Evolutionary conservation across 2,113 vertebrate species (phyloP).

Genomic region (Thermophis baileyi): DNA sequence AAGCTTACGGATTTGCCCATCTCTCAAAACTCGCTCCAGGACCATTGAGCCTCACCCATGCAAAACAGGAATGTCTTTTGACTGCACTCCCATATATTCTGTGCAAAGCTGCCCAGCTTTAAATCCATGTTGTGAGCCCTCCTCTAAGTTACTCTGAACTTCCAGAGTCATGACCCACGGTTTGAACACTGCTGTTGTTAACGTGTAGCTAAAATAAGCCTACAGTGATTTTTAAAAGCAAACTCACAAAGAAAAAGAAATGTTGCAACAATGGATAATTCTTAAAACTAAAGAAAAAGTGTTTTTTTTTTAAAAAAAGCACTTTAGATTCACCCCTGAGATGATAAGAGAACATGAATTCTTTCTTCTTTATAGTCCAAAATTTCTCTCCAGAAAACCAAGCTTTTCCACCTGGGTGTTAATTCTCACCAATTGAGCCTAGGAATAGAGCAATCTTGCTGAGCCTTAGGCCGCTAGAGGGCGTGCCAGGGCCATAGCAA

Average conservation of each 20-base stretch:
- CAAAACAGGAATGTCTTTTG: background rate
- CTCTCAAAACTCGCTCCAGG: background rate
- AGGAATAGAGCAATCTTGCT: background rate
- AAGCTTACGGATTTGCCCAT: background rate
- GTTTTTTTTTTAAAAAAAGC: background rate
- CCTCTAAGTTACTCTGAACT: background rate
- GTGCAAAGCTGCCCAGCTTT: background rate
- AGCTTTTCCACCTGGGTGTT: background rate
- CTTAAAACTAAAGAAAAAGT: background rate
- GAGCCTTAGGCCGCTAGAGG: conserved; percentile 22
- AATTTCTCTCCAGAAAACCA: background rate
- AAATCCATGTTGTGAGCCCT: background rate
- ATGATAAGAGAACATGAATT: background rate
- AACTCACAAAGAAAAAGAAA: background rate
- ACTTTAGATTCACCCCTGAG: background rate
- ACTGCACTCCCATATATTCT: background rate
- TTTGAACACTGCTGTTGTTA: background rate
- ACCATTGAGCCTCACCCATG: background rate
- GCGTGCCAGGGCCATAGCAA: conserved; percentile 15
- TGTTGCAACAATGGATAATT: background rate
- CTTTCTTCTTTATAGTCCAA: background rate
- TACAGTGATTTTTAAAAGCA: background rate
- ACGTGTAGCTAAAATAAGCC: background rate
- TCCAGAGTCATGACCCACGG: background rate
- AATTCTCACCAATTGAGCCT: background rate